These are phyloP conservation scores for Stichopus chloronotus DNA, from an alignment of 35 echinoderm and acorn worm species.

Conservation along the genomic window DNA sequence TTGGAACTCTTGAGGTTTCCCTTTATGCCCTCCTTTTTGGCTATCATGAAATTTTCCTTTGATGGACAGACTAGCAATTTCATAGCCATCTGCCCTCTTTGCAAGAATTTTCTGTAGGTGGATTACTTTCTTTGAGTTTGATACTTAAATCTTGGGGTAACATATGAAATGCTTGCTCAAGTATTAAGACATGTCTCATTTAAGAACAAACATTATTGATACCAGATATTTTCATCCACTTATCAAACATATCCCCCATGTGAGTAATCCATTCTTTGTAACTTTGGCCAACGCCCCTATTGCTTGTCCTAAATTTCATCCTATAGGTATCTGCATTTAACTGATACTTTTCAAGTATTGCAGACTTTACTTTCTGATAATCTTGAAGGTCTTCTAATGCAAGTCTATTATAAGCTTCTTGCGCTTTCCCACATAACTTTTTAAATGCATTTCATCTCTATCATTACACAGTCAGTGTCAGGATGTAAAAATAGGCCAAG, in stretches of 20 bases:
- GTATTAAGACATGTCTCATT: no score
- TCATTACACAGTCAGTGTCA: no score
- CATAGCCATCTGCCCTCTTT: neutral
- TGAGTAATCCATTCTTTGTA: no score
- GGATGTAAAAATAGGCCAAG: no score
- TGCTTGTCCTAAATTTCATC: constrained; percentile 13
- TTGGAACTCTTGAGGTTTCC: constrained; percentile 4
- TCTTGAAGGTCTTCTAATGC: neutral
- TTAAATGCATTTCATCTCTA: no score
- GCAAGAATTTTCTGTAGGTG: constrained; percentile 9
- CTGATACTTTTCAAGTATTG: constrained; percentile 16
- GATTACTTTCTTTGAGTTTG: constrained; percentile 16
- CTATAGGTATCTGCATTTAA: constrained; percentile 19
- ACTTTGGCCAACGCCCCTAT: neutral
- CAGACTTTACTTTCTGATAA: constrained; percentile 6
- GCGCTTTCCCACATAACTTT: neutral
- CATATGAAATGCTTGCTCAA: no score
- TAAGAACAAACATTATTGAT: no score
- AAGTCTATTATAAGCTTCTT: neutral
- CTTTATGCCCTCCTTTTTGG: neutral
- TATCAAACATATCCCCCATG: no score
- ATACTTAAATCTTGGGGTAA: neutral
- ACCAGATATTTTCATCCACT: neutral
- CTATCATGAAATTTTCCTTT: constrained; percentile 7
- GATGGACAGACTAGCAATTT: neutral